phyloP scores from a whole-genome alignment of 2,113 vertebrate genomes.

The Coregonus clupeaformis region DNA sequence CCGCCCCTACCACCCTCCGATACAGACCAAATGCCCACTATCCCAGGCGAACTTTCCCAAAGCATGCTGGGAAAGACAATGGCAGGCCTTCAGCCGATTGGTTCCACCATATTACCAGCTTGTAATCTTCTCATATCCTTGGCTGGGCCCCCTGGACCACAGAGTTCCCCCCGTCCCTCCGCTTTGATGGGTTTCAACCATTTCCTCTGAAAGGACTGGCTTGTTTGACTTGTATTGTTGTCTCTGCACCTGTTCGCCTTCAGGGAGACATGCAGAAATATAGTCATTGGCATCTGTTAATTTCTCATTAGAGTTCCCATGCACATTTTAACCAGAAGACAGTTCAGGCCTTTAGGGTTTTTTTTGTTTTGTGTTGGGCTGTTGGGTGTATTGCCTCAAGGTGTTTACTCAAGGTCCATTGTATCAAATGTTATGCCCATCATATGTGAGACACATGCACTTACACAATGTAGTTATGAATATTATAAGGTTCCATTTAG shows the following conservation, averaged over 20 bases:
- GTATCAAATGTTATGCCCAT: constrained; percentile 6
- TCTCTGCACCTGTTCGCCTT: constrained; percentile 73
- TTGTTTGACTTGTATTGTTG: constrained; percentile 61
- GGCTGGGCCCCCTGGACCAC: constrained; percentile 58
- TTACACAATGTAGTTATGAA: constrained; percentile 5
- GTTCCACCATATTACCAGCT: constrained; percentile 98
- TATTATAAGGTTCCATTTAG: background rate
- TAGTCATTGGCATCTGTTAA: constrained; percentile 77
- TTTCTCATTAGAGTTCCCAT: constrained; percentile 72
- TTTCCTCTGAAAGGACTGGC: constrained; percentile 51
- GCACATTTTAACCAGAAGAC: constrained; percentile 47
- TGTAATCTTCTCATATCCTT: constrained; percentile 96
- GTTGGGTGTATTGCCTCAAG: background rate
- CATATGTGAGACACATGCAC: background rate
- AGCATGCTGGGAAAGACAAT: constrained; percentile 81
- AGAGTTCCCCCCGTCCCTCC: constrained; percentile 37
- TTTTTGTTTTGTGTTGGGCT: background rate
- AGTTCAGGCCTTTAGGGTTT: constrained; percentile 18
- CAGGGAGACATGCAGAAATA: constrained; percentile 52
- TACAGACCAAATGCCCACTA: constrained; percentile 79
- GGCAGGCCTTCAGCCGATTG: constrained; percentile 80
- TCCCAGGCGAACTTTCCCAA: constrained; percentile 87
- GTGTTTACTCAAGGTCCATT: constrained; percentile 28
- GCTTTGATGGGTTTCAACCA: constrained; percentile 58
- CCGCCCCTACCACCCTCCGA: constrained; percentile 49